phyloP scores from a whole-genome alignment of 2,113 vertebrate genomes.

The Blennius ocellaris region DNA sequence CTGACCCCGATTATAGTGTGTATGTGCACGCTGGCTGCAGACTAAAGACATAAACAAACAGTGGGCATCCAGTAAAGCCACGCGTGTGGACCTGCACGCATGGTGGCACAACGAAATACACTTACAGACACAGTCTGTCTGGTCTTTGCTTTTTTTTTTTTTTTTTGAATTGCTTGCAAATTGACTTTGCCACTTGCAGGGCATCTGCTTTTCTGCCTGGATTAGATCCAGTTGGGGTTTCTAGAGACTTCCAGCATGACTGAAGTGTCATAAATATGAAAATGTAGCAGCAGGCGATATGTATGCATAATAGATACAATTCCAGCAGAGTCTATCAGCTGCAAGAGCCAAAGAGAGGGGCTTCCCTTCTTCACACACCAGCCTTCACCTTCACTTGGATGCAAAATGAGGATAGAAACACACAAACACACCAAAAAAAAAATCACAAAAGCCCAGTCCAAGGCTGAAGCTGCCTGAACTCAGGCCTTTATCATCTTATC shows the following conservation, averaged over 20 bases:
- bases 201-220: constrained; percentile 13
- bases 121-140: background rate
- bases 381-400: constrained; percentile 26
- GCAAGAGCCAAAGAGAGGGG: constrained; percentile 30
- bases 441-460: background rate
- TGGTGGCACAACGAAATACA: background rate
- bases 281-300: constrained; percentile 44
- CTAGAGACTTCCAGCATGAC: constrained; percentile 26
- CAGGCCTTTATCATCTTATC: constrained; percentile 11
- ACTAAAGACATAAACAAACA: constrained; percentile 9
- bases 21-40: background rate
- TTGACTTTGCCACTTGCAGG: background rate
- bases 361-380: constrained; percentile 38
- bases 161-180: background rate
- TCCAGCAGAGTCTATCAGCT: constrained; percentile 47
- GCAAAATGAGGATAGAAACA: constrained; percentile 34
- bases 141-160: background rate
- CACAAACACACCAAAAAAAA: constrained; percentile 18
- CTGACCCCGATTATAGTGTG: constrained; percentile 19
- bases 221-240: background rate
- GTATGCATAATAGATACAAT: constrained; percentile 62
- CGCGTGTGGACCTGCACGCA: constrained; percentile 1
- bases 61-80: background rate
- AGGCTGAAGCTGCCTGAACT: constrained; percentile 18
- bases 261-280: constrained; percentile 60